Evolutionary conservation across 2,888 invertebrate genomes (phyloP).

Genomic region (Drosophila mimica): DNA sequence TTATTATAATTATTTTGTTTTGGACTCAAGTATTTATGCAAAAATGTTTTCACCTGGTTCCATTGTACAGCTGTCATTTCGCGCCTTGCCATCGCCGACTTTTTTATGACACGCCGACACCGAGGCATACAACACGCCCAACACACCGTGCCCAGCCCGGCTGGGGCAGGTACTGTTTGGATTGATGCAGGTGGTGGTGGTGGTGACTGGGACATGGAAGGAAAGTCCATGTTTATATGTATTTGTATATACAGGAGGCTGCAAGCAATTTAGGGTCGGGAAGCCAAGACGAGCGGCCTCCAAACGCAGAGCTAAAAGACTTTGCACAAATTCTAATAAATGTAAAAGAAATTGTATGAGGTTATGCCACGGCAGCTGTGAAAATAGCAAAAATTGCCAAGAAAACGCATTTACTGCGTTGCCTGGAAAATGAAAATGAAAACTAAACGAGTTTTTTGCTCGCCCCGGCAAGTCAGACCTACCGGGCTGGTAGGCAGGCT

Average conservation of each 20-base stretch:
- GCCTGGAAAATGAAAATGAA: constrained; percentile 72
- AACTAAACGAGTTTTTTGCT: constrained; percentile 75
- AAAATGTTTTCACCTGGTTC: constrained; percentile 10
- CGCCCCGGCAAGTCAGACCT: constrained; percentile 28
- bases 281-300: constrained; percentile 42
- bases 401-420: constrained; percentile 69
- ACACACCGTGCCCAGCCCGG: constrained; percentile 19
- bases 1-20: neutral
- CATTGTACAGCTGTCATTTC: constrained; percentile 54
- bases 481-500: constrained; percentile 7
- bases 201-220: constrained; percentile 15
- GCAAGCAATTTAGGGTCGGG: constrained; percentile 53
- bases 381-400: constrained; percentile 70
- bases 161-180: constrained; percentile 21
- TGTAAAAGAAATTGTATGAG: constrained; percentile 78
- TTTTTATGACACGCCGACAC: constrained; percentile 71
- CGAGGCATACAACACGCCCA: constrained; percentile 49
- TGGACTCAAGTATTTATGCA: neutral
- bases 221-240: constrained; percentile 56
- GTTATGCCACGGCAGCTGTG: constrained; percentile 74
- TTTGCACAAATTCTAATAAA: constrained; percentile 75
- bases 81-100: constrained; percentile 62
- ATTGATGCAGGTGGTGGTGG: constrained; percentile 37
- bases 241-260: constrained; percentile 31
- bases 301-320: constrained; percentile 43